Evolutionary conservation across 53 echinoderm and acorn worm genomes (phyloP).

Genomic region (Arbacia lixula): DNA sequence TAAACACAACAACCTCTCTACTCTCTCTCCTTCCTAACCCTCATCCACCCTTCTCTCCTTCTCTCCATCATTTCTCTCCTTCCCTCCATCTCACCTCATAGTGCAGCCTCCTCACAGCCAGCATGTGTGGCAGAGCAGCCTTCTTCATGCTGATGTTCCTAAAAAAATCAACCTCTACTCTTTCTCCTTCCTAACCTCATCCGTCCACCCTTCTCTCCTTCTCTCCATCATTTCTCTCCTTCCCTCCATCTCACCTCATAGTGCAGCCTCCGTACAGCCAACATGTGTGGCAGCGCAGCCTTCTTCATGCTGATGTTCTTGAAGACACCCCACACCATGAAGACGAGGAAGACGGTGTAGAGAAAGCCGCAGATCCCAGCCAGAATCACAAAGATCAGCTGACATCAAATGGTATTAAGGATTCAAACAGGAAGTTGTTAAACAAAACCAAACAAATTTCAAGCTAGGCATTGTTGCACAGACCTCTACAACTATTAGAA

Average conservation of each 20-base stretch:
- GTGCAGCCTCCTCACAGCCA: slow-evolving; percentile 69
- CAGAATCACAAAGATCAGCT: slow-evolving; percentile 87
- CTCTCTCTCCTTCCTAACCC: not conserved
- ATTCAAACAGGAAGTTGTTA: too few species aligned
- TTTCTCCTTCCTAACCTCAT: not conserved
- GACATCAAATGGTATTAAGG: too few species aligned
- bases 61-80: not conserved
- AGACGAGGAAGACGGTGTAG: slow-evolving; percentile 87
- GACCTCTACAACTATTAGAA: too few species aligned
- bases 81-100: not conserved
- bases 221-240: not conserved
- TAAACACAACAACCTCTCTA: slow-evolving; percentile 57
- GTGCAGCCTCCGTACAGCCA: slow-evolving; percentile 61
- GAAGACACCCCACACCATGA: slow-evolving; percentile 79
- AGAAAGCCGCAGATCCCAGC: slow-evolving; percentile 84
- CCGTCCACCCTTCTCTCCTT: not conserved
- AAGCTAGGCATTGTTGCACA: too few species aligned
- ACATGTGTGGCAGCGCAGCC: slow-evolving; percentile 70
- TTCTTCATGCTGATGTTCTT: slow-evolving; percentile 70
- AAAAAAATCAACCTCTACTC: slow-evolving; percentile 44
- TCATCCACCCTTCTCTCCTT: not conserved
- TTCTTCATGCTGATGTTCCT: slow-evolving; percentile 74
- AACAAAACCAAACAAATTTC: too few species aligned
- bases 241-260: slow-evolving; percentile 49
- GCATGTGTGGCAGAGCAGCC: slow-evolving; percentile 64